phyloP scores from a whole-genome alignment of 2,797 vertebrate species.

The Champsocephalus esox region DNA sequence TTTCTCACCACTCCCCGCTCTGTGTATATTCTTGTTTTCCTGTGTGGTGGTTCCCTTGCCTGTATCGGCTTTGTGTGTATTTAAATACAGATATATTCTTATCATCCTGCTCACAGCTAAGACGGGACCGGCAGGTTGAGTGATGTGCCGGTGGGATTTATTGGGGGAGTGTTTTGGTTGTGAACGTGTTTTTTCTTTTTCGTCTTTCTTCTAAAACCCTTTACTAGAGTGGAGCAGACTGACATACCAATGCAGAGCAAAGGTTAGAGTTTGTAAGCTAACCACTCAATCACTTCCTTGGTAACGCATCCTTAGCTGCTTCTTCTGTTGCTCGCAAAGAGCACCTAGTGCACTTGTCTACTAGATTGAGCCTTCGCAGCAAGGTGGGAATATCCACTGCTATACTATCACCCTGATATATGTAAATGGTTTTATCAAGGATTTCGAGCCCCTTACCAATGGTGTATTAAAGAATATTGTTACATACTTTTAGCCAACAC shows the following conservation, averaged over 20 bases:
- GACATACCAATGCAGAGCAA: neutral
- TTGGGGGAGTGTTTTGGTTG: slow-evolving; percentile 43
- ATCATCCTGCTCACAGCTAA: slow-evolving; percentile 90
- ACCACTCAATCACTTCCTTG: slow-evolving; percentile 66
- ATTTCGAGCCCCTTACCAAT: slow-evolving; percentile 34
- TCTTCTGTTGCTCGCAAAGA: slow-evolving; percentile 56
- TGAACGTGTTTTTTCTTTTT: slow-evolving; percentile 23
- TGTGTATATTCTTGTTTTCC: slow-evolving; percentile 90
- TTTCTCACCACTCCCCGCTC: slow-evolving; percentile 84
- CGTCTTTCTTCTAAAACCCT: slow-evolving; percentile 14
- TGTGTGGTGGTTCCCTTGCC: slow-evolving; percentile 81
- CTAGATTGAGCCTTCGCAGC: slow-evolving; percentile 46
- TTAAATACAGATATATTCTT: slow-evolving; percentile 68
- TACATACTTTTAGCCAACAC: slow-evolving; percentile 51
- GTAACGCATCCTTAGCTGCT: slow-evolving; percentile 44
- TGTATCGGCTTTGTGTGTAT: slow-evolving; percentile 70
- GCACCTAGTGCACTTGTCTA: slow-evolving; percentile 58
- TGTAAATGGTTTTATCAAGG: slow-evolving; percentile 31
- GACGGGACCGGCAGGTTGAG: slow-evolving; percentile 82
- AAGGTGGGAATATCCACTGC: slow-evolving; percentile 48
- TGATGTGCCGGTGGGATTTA: slow-evolving; percentile 56
- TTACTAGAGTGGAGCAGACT: neutral
- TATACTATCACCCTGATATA: slow-evolving; percentile 33
- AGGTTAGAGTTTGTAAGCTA: slow-evolving; percentile 59
- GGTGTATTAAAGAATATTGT: slow-evolving; percentile 56